Conservation (phyloP, 2,888 invertebrate genomes). For the Acronicta leporina region DNA sequence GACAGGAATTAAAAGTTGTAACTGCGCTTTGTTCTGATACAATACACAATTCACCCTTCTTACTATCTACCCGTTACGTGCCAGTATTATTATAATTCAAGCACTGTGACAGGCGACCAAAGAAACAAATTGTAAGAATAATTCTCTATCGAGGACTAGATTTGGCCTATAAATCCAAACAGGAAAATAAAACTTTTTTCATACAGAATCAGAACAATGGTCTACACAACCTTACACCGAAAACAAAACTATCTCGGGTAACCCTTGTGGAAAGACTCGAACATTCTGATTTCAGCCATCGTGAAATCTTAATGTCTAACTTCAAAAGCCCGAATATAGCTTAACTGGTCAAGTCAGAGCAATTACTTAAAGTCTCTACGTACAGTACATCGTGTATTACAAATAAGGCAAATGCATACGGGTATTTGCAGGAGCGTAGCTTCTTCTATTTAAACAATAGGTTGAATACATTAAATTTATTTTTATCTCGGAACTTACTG, state of each 20-base stretch:
- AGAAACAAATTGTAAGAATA: conserved; percentile 45
- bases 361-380: conserved; percentile 21
- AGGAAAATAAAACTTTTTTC: conserved; percentile 47
- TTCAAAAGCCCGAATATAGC: conserved; percentile 11
- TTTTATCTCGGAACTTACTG: too few relatives aligned
- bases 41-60: conserved; percentile 30
- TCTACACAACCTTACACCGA: conserved; percentile 36
- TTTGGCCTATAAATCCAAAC: conserved; percentile 50
- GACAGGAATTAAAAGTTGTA: conserved; percentile 38
- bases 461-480: too few relatives aligned
- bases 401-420: conserved; percentile 4
- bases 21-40: conserved; percentile 33
- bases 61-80: conserved; percentile 19
- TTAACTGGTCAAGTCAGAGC: conserved; percentile 25
- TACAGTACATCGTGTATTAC: conserved; percentile 11
- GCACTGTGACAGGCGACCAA: conserved; percentile 22
- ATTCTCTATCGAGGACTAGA: conserved; percentile 48
- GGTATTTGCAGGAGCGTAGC: conserved; percentile 3
- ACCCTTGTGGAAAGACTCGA: conserved; percentile 31
- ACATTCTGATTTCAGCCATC: conserved; percentile 27
- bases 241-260: conserved; percentile 47
- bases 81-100: conserved; percentile 18
- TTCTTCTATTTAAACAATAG: too few relatives aligned
- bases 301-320: conserved; percentile 8
- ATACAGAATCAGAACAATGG: conserved; percentile 38